Base-by-base conservation (phyloP, 2,888 invertebrate genomes). In the Sesia bembeciformis region DNA sequence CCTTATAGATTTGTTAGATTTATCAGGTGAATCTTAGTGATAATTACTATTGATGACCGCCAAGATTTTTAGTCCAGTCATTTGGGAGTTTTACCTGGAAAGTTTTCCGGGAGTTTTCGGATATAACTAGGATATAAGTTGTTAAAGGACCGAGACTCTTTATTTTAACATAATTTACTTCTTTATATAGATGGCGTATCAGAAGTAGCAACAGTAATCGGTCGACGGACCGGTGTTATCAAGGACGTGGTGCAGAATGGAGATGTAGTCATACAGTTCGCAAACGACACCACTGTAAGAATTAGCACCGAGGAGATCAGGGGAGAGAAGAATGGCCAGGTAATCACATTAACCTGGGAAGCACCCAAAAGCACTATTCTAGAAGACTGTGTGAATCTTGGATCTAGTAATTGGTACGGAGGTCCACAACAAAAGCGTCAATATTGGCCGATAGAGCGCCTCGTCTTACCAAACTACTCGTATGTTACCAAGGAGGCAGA, bases 331-430 rank as follows among this genome's bases (percentile, higher is more conserved):
- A 66, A 51, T 2, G 86, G 84, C 0, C 61, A 74, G 42, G 61
- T 83, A n/a, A 58, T 86, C 52, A 79, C 78, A 0, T 54, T 86
- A 39, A 77, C 76, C 0, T 72, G 85, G 86, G 76, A 74, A 53
- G 76, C 84, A 4, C 81, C 81, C 0, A 78, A 73, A 55, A 72
- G 57, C 4, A 68, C 66, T 3, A 61, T 67, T 4, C 60, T 86
- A 4, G 83, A 81, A 51, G 86, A 86, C 58, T 86, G 86, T 52
- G 68, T 84, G 3, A 81, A 83, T 59, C 69, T 86, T 56, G 84
- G 85, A 84, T 65, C 74, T 69, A 51, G 68, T n/a, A 79, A 92
- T 62, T 94, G 94, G 94, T 94, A 91, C 61, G 92, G 92, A 6
- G 93, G 93, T 0, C 90, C 92, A 0, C 90, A 93, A 56, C 89